Base-by-base conservation (phyloP, 1,140 invertebrate genomes). In the Cydia fagiglandana region DNA sequence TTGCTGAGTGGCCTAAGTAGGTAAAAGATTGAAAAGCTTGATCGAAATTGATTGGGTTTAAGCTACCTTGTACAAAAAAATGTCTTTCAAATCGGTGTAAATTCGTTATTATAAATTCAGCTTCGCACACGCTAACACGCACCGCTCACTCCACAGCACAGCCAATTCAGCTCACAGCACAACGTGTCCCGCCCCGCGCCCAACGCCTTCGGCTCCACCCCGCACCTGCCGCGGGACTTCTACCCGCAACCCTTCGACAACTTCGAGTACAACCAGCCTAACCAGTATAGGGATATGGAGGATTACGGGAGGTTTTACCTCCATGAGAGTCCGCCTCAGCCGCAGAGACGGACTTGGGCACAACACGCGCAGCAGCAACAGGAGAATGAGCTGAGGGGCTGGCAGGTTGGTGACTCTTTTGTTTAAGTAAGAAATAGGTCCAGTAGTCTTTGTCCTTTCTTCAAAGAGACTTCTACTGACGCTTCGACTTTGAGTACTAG, bases 261-360 rank as follows among this genome's bases (percentile, higher is more conserved):
- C 81, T 76, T 82, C 50, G 79, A 74, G 79, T 84, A 75, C 38
- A 41, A 41, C 83, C 89, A 76, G 84, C 83, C 87, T 81, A 80
- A 88, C 56, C 86, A 93, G 82, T 94, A 84, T 90, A 88, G 82
- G 88, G 94, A 84, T 64, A 92, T 84, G 88, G 92, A 79, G 86
- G 93, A 84, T 73, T 82, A 80, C 53, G 82, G 76, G 7, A 80
- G 84, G 84, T 97, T 97, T 91, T 97, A 96, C 90, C 91, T 97
- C 79, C 96, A 97, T 85, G 96, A 96, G 73, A 85, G 85, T 9
- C 88, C 93, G 61, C 94, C 94, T 77, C 94, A 93, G 80, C 92
- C 95, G 73, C 95, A 95, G 87, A 93, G 96, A 75, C 92, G 95
- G 80, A 96, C 96, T 4, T 96, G 96, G 96, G 94, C 95, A 61